These are phyloP conservation scores for Neria commutata DNA, from an alignment of 2,888 invertebrate genomes.

Conservation along the genomic window DNA sequence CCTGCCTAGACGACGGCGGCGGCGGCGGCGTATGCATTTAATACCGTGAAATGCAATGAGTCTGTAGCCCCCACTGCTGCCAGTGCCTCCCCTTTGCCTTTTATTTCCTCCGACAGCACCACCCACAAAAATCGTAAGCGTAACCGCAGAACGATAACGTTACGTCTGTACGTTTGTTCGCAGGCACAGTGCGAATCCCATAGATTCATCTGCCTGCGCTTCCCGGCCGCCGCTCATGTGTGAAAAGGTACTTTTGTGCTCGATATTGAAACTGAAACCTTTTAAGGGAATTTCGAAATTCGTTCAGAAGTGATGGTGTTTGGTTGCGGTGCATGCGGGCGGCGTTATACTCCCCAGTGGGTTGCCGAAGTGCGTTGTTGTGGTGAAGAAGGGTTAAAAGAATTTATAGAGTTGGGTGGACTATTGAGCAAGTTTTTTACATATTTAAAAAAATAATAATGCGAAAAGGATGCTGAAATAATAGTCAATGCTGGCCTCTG, in stretches of 20 bases:
- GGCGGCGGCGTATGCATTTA: slow-evolving; percentile 37
- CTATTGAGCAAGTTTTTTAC: too few relatives aligned
- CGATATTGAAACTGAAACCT: slow-evolving; percentile 18
- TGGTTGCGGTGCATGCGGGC: neutral
- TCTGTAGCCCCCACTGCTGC: slow-evolving; percentile 25
- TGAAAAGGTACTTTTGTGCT: slow-evolving; percentile 49
- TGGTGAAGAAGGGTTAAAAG: too few relatives aligned
- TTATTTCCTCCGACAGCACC: slow-evolving; percentile 13
- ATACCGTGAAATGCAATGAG: slow-evolving; percentile 54
- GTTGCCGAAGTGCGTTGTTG: too few relatives aligned
- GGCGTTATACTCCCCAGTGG: too few relatives aligned
- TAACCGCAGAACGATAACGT: slow-evolving; percentile 54
- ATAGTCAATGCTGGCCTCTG: too few relatives aligned
- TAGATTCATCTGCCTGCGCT: neutral
- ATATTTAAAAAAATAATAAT: too few relatives aligned
- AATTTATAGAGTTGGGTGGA: too few relatives aligned
- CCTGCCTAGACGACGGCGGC: neutral
- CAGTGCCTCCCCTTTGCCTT: neutral
- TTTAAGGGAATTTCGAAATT: slow-evolving; percentile 21
- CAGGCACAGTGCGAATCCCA: slow-evolving; percentile 40
- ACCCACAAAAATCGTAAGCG: slow-evolving; percentile 37
- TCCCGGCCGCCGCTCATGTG: slow-evolving; percentile 41
- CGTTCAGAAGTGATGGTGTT: neutral
- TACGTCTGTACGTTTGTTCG: slow-evolving; percentile 47
- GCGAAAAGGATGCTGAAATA: too few relatives aligned